Evolutionary conservation across 2,113 vertebrate species (phyloP).

Genomic region (Thryonomys swinderianus): DNA sequence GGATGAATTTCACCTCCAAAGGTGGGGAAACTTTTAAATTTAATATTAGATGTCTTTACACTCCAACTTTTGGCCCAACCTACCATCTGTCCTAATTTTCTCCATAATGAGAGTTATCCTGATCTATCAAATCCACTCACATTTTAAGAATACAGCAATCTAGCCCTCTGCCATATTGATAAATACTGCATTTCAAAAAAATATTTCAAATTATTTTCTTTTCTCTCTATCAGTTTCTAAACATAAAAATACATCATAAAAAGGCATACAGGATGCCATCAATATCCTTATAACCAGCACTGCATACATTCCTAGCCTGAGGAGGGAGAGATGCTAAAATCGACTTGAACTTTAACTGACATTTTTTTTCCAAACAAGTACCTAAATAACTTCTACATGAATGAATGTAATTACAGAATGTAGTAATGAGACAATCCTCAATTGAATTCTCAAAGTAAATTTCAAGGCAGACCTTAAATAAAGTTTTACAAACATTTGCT

Average conservation of each 20-base stretch:
- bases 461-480: conserved; percentile 61
- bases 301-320: background rate
- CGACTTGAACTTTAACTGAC: conserved; percentile 60
- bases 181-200: conserved; percentile 11
- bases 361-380: conserved; percentile 42
- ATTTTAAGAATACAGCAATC: background rate
- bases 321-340: conserved; percentile 40
- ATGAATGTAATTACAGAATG: conserved; percentile 56
- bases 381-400: conserved; percentile 25
- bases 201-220: background rate
- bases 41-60: background rate
- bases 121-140: background rate
- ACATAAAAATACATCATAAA: background rate
- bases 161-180: background rate
- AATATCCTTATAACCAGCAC: background rate
- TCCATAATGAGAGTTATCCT: background rate
- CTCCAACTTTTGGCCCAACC: background rate
- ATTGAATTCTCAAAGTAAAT: conserved; percentile 67
- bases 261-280: background rate
- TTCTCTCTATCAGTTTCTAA: background rate
- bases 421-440: conserved; percentile 35
- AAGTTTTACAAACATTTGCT: conserved; percentile 52
- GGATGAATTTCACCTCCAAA: background rate
- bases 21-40: background rate
- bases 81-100: background rate